Evolutionary conservation across 1,140 invertebrate species (phyloP), one percentile per base, ranked within the genome.

Genomic region (Oryctes rhinoceros): DNA sequence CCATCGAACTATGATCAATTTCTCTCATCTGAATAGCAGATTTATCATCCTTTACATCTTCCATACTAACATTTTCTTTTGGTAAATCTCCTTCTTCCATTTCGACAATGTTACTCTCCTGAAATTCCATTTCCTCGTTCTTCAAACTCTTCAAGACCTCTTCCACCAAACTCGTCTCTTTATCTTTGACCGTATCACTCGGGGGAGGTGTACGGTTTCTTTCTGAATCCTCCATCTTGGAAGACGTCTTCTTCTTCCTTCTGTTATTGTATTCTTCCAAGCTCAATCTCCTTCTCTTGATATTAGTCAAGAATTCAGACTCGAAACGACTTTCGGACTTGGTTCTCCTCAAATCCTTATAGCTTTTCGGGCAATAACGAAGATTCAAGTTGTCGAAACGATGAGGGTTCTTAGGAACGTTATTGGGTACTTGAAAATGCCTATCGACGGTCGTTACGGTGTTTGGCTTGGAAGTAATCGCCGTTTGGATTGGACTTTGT

Each of bases 181-280:
- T 44, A 49, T 76, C 37, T 9, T 76, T 76, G 7, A 30, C 39
- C 11, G 11, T 11, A 37, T 47, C 20, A n/a, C 37, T 15, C 5
- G 20, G 24, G 4, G 20, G 10, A 35, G 20, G 24, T 4, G 62
- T 1, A 59, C 18, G 53, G 15, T 77, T 77, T 39, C 4, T 77
- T 47, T 44, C 5, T 11, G n/a, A n/a, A 15, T 77, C 11, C 24
- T 71, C 65, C 20, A 2, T 9, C 4, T 35, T 71, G 1, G 20
- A 5, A 15, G 24, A 24, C 0, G 3, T 7, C 20, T 71, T 71
- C 65, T 77, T 81, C 47, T 47, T 79, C 18, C 39, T 79, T 18
- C 78, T 39, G n/a, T 75, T 76, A 18, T 81, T 81, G 20, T 81
- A 81, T 20, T 81, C 80, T 37, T 81, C n/a, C 4, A 81, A 49